A percentile compares a stretch with the other conserved stretches of the same genome.
Evolutionary conservation across 2,113 vertebrate species (phyloP).

Genomic region (Cyprichromis sp.): DNA sequence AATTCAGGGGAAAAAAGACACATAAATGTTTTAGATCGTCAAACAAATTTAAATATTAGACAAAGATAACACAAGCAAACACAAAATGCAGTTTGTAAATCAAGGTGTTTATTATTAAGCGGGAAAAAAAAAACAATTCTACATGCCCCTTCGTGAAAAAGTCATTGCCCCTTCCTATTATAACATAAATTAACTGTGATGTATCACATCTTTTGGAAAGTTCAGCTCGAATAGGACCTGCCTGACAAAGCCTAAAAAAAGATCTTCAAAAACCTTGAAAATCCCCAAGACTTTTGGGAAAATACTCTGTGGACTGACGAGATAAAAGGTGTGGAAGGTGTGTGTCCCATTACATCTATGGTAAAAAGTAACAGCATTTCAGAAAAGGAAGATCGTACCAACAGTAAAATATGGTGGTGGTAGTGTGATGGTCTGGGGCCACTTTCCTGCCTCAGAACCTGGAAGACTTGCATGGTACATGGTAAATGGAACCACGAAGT

Average conservation of each 20-base stretch:
- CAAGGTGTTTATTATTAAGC: background rate
- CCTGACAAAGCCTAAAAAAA: background rate
- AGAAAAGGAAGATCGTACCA: background rate
- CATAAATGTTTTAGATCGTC: background rate
- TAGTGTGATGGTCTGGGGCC: background rate
- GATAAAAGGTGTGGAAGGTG: background rate
- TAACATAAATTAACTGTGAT: background rate
- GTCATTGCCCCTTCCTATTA: background rate
- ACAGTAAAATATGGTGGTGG: background rate
- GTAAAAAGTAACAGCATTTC: background rate
- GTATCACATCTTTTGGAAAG: background rate
- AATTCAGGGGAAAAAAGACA: background rate
- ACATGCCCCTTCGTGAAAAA: background rate
- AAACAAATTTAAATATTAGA: background rate
- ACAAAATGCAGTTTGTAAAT: background rate
- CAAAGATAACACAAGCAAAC: background rate
- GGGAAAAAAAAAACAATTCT: accelerated
- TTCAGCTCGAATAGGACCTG: background rate
- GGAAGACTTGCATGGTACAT: background rate
- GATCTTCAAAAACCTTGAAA: background rate
- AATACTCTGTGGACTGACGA: background rate
- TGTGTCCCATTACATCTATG: background rate
- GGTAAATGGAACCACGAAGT: background rate
- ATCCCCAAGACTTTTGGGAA: background rate
- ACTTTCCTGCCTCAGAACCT: background rate